These are phyloP conservation scores for Drosophila parthenogenetica DNA, from an alignment of 2,888 invertebrate species.

Conservation along the genomic window DNA sequence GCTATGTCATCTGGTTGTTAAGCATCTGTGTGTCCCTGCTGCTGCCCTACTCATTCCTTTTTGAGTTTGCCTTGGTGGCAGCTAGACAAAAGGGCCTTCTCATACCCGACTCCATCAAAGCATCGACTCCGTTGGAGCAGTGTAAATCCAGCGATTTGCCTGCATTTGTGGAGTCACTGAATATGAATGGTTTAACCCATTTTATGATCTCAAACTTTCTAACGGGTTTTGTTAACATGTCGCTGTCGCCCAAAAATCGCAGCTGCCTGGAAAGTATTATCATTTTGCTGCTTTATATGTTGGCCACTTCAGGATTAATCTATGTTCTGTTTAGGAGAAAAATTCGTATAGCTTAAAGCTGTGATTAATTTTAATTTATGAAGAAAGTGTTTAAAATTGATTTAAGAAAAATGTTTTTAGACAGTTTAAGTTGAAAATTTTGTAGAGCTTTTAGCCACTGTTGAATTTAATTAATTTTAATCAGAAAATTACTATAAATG, in stretches of 20 bases:
- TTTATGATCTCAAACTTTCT: slow-evolving; percentile 93
- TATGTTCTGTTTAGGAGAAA: slow-evolving; percentile 68
- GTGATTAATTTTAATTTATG: background rate
- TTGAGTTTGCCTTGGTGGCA: slow-evolving; percentile 64
- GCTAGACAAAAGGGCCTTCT: slow-evolving; percentile 54
- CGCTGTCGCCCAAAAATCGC: slow-evolving; percentile 87
- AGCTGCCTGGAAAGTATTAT: slow-evolving; percentile 85
- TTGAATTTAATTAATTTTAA: background rate
- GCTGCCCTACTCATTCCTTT: slow-evolving; percentile 88
- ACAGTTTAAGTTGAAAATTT: background rate
- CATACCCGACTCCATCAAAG: slow-evolving; percentile 8
- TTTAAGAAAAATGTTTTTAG: background rate
- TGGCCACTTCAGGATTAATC: slow-evolving; percentile 74
- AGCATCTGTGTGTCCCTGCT: slow-evolving; percentile 87
- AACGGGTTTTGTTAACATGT: slow-evolving; percentile 93
- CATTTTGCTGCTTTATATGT: slow-evolving; percentile 88
- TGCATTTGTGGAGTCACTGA: slow-evolving; percentile 89
- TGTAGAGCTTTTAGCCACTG: too few relatives aligned
- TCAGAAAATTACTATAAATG: background rate
- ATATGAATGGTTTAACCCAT: slow-evolving; percentile 92
- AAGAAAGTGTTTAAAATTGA: background rate
- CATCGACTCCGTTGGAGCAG: background rate
- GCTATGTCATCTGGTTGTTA: slow-evolving; percentile 92
- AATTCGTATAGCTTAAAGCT: slow-evolving; percentile 73
- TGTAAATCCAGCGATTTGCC: slow-evolving; percentile 28